phyloP scores from a whole-genome alignment of 2,888 invertebrate species.

The Ectemnius lituratus region DNA sequence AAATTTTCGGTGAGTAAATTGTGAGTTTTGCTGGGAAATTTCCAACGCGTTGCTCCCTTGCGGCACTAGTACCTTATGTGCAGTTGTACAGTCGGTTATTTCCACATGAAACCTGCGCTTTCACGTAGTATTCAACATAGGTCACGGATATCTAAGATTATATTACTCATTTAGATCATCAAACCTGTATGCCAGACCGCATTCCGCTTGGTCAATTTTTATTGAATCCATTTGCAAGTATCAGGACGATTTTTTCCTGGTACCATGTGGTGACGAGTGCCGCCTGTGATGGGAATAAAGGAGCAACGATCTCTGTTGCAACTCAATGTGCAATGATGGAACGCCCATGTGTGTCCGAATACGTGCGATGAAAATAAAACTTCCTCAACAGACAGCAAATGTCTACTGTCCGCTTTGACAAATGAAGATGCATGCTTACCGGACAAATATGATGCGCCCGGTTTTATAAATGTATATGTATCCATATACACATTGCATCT shows the following conservation, averaged over 20 bases:
- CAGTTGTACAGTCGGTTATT: background rate
- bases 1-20: conserved; percentile 15
- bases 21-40: conserved; percentile 25
- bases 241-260: too few species aligned
- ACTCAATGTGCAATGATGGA: conserved; percentile 25
- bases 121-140: conserved; percentile 43
- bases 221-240: too few species aligned
- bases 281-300: background rate
- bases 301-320: conserved; percentile 15
- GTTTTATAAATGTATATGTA: background rate
- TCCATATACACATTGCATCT: background rate
- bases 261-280: too few species aligned
- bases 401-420: background rate
- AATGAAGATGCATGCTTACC: conserved; percentile 19
- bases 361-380: conserved; percentile 26
- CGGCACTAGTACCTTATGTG: background rate
- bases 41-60: conserved; percentile 18
- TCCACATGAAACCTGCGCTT: conserved; percentile 6
- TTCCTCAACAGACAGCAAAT: conserved; percentile 13
- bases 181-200: background rate
- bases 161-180: conserved; percentile 31
- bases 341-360: conserved; percentile 18
- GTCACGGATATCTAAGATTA: conserved; percentile 49
- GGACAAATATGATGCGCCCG: background rate
- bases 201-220: too few species aligned